Base-by-base conservation (phyloP, 2,888 invertebrate species). In the Idaea aversata region DNA sequence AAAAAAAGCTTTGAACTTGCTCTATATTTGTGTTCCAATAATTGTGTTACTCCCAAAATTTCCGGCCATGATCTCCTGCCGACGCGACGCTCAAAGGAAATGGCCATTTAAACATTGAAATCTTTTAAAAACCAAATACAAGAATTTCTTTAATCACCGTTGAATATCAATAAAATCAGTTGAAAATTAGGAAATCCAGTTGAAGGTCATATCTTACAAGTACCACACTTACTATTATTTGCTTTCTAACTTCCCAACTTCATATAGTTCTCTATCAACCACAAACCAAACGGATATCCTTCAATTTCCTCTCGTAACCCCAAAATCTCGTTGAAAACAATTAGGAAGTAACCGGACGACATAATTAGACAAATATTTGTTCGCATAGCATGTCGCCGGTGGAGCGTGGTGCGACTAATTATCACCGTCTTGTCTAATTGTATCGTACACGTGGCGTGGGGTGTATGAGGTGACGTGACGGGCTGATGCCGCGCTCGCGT, bases 311-410 rank as follows among this genome's bases (percentile, higher is more conserved):
- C 47, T 10, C 7, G 47, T 10, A 47, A 47, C 47, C 47, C 47
- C 47, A 47, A 47, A 47, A 47, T 47, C 47, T 47, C 47, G 47
- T 47, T 47, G 47, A 47, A 7, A 47, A 47, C 47, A 47, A 47
- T 47, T 47, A 47, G 47, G 47, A 47, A 47, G 47, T 47, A 47
- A 47, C 47, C 47, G 47, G 47, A 47, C 47, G 47, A 47, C 47
- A 4, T 47, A 47, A 47, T 47, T 47, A 47, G 47, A 47, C 47
- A 13, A 7, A 13, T 47, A 47, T 47, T 47, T 47, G 47, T 47
- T 13, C 47, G 47, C 47, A 47, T 47, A 47, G 47, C 47, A 47
- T 47, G 10, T 47, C 47, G 47, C 47, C 47, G 47, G 47, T 47
- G 10, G 47, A 47, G 47, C 47, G 47, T 47, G 47, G 47, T 47